These are phyloP conservation scores for Mus spretus DNA, from an alignment of 2,797 vertebrate genomes.

Conservation along the genomic window DNA sequence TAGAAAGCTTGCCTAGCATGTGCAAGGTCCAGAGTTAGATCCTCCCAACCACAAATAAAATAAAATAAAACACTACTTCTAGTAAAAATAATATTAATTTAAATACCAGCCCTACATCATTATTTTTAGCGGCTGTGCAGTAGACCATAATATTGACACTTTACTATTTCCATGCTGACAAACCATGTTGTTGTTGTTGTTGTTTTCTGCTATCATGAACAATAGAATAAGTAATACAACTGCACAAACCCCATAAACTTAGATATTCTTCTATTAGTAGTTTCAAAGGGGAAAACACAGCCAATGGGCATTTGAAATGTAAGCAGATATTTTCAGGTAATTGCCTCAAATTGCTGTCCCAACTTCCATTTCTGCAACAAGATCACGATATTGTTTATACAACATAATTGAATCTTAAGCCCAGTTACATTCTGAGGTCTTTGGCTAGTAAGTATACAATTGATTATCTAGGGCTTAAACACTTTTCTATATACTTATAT, in stretches of 20 bases:
- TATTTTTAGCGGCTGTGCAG: background rate
- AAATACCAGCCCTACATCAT: background rate
- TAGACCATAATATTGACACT: background rate
- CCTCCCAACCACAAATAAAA: background rate
- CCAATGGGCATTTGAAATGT: background rate
- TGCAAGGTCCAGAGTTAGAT: background rate
- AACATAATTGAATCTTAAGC: background rate
- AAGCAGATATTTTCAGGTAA: background rate
- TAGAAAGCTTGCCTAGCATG: background rate
- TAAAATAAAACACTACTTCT: background rate
- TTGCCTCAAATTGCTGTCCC: background rate
- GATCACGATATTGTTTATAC: background rate
- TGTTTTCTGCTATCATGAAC: background rate
- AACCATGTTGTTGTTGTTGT: background rate
- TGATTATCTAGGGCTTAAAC: background rate
- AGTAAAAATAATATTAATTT: background rate
- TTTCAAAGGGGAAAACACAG: background rate
- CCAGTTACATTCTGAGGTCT: background rate
- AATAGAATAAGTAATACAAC: background rate
- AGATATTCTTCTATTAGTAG: conserved; percentile 5
- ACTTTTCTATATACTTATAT: background rate
- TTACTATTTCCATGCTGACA: background rate
- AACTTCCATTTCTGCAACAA: background rate
- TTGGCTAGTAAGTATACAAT: background rate
- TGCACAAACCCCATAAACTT: background rate